phyloP scores from a whole-genome alignment of 2,797 vertebrate genomes.

The Dicrostonyx torquatus region DNA sequence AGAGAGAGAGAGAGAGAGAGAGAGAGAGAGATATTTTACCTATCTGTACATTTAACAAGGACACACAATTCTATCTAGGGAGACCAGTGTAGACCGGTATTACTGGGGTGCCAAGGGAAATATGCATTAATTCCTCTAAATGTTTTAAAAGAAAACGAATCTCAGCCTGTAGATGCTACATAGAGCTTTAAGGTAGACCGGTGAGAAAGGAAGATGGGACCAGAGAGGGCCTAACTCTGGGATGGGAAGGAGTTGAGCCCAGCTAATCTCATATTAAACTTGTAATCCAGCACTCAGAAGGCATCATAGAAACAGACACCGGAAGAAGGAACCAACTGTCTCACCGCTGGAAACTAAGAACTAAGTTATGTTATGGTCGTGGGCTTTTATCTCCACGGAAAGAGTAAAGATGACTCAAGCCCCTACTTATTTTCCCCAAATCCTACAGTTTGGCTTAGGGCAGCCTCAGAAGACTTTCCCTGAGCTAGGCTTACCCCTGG shows the following conservation, averaged over 20 bases:
- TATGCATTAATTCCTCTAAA: conserved; percentile 39
- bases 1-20: neutral
- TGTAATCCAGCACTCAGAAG: conserved; percentile 75
- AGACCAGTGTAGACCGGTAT: conserved; percentile 12
- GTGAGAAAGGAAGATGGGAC: neutral
- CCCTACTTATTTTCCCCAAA: conserved; percentile 11
- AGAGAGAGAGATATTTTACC: neutral
- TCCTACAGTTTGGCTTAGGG: conserved; percentile 37
- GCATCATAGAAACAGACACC: conserved; percentile 59
- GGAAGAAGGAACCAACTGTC: conserved; percentile 66
- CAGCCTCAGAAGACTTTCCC: conserved; percentile 44
- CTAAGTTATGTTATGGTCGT: conserved; percentile 62
- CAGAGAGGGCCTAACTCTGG: neutral
- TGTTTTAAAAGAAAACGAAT: conserved; percentile 5
- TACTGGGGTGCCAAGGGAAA: conserved; percentile 44
- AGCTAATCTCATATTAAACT: conserved; percentile 72
- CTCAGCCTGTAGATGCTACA: neutral
- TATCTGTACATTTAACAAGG: neutral
- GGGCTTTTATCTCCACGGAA: conserved; percentile 64
- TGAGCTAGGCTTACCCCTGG: neutral
- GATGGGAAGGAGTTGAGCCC: conserved; percentile 53
- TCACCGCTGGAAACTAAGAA: conserved; percentile 49
- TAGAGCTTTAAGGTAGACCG: conserved; percentile 55
- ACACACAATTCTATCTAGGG: conserved; percentile 11
- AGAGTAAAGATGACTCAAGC: conserved; percentile 57